phyloP scores from a whole-genome alignment of 2,113 vertebrate species.

The Cochlearius cochlearius region DNA sequence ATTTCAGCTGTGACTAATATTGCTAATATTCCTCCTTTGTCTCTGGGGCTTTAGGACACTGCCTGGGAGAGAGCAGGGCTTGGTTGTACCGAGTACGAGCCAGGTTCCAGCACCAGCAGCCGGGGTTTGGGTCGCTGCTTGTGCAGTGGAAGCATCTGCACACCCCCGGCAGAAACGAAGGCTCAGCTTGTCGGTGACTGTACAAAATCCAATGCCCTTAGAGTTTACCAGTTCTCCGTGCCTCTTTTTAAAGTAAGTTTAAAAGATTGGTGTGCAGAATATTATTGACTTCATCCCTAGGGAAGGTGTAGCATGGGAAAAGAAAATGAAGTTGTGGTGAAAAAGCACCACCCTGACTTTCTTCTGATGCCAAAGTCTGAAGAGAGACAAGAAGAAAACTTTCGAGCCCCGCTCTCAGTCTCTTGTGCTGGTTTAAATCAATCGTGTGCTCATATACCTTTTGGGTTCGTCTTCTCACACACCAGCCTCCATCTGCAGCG shows the following conservation, averaged over 20 bases:
- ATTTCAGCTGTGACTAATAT: background rate
- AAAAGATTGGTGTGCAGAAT: background rate
- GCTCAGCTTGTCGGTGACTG: background rate
- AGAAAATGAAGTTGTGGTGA: background rate
- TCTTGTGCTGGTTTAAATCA: background rate
- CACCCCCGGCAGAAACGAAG: background rate
- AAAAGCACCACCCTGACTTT: background rate
- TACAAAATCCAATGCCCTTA: background rate
- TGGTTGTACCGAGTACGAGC: background rate
- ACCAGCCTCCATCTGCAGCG: background rate
- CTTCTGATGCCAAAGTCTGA: background rate
- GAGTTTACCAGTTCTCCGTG: background rate
- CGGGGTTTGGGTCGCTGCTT: background rate
- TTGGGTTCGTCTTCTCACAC: background rate
- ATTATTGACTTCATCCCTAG: background rate
- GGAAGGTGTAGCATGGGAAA: background rate
- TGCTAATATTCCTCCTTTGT: background rate
- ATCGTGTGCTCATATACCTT: accelerated
- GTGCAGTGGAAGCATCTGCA: background rate
- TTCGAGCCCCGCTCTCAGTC: background rate
- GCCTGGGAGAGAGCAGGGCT: background rate
- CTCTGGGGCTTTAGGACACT: background rate
- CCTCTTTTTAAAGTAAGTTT: background rate
- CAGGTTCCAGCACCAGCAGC: background rate
- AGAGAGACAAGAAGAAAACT: background rate